A percentile compares a stretch with the other conserved stretches of the same genome.
These are phyloP conservation scores for Tor tambroides DNA, from an alignment of 2,113 vertebrate species.

Conservation along the genomic window DNA sequence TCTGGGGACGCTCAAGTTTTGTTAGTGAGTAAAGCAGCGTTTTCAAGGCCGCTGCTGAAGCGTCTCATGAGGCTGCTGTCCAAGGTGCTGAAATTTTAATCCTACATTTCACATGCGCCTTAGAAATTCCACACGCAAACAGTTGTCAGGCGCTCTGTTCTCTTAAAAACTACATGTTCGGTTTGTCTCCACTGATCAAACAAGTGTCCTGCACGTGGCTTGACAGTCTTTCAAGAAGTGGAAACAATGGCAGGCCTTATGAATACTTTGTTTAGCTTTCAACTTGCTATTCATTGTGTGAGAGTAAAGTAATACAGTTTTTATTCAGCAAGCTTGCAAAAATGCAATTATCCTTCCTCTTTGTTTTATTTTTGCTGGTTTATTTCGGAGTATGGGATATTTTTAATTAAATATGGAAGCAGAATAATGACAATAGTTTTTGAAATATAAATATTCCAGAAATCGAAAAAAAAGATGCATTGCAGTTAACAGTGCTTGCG, in stretches of 20 bases:
- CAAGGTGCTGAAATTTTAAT: slow-evolving; percentile 76
- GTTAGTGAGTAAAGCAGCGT: slow-evolving; percentile 2
- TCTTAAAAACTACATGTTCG: slow-evolving; percentile 70
- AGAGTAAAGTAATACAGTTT: no score
- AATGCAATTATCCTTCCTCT: no score
- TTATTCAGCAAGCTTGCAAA: no score
- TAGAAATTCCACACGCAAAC: slow-evolving; percentile 60
- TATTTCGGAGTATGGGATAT: no score
- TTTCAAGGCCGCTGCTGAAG: slow-evolving; percentile 44
- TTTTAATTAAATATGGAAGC: no score
- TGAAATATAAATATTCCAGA: no score
- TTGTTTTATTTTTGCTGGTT: no score
- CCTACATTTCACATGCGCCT: slow-evolving; percentile 60
- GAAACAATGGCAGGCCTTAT: slow-evolving; percentile 52
- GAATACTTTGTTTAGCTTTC: slow-evolving; percentile 31
- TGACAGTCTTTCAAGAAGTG: slow-evolving; percentile 63
- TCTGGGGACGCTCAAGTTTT: slow-evolving; percentile 9
- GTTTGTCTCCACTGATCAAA: slow-evolving; percentile 62
- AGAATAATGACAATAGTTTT: no score
- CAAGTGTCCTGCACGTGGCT: slow-evolving; percentile 59
- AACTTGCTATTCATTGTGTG: not conserved
- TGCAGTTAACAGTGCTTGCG: no score
- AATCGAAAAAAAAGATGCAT: no score
- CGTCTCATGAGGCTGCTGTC: slow-evolving; percentile 66
- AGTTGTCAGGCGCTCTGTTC: slow-evolving; percentile 50